These are phyloP conservation scores for Galeopterus variegatus DNA, from an alignment of 2,113 vertebrate genomes.

Conservation along the genomic window DNA sequence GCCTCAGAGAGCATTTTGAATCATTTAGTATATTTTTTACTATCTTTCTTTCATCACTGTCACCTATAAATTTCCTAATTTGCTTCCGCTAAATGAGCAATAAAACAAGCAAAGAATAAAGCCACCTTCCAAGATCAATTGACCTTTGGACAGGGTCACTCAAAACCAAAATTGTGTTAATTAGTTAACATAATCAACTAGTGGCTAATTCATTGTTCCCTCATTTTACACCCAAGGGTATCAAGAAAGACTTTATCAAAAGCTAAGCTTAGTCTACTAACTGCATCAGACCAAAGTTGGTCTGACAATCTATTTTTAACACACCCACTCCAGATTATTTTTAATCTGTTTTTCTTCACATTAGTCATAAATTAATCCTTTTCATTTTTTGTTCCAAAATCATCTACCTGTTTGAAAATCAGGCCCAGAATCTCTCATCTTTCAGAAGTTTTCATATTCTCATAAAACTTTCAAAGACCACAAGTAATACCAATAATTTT, in stretches of 20 bases:
- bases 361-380: conserved; percentile 45
- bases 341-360: conserved; percentile 58
- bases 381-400: conserved; percentile 54
- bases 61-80: conserved; percentile 13
- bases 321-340: conserved; percentile 60
- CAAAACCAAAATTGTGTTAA: conserved; percentile 47
- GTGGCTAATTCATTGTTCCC: neutral
- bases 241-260: conserved; percentile 42
- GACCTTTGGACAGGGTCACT: neutral
- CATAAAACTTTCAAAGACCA: conserved; percentile 59
- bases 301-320: conserved; percentile 63
- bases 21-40: conserved; percentile 40
- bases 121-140: neutral
- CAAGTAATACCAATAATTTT: conserved; percentile 51
- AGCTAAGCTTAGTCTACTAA: conserved; percentile 49
- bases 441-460: conserved; percentile 11
- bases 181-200: conserved; percentile 40
- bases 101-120: conserved; percentile 52
- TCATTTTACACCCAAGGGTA: neutral
- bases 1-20: conserved; percentile 31
- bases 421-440: neutral
- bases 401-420: conserved; percentile 44
- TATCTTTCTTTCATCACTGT: conserved; percentile 24
- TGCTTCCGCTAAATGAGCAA: conserved; percentile 16
- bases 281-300: conserved; percentile 31